A percentile compares a stretch with the other conserved stretches of the same genome.
Evolutionary conservation across 2,797 vertebrate species (phyloP).

Genomic region (Characodon lateralis): DNA sequence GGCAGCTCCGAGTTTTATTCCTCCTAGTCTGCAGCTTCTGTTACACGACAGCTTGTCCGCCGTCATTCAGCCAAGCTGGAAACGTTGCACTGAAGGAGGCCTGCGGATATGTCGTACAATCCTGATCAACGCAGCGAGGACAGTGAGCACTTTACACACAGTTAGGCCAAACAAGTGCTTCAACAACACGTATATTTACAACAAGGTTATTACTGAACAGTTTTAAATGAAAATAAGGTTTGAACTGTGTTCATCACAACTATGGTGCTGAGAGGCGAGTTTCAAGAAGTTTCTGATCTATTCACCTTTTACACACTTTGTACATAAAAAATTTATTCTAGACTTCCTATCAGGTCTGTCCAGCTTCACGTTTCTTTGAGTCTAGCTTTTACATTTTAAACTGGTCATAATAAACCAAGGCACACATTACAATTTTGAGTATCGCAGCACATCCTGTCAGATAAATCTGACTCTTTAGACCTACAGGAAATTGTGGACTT

Average conservation of each 20-base stretch:
- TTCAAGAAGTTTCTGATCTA: conserved; percentile 5
- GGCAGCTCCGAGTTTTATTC: conserved; percentile 49
- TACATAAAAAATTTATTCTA: not conserved
- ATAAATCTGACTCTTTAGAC: not conserved
- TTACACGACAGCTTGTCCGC: conserved; percentile 78
- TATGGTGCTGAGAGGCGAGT: conserved; percentile 69
- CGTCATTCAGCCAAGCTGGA: conserved; percentile 84
- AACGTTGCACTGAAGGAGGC: conserved; percentile 87
- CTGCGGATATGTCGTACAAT: conserved; percentile 74
- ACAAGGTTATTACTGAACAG: conserved; percentile 45
- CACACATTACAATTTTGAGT: not conserved
- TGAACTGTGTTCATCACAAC: conserved; percentile 58
- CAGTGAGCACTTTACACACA: conserved; percentile 87
- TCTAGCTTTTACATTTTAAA: not conserved
- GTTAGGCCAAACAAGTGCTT: conserved; percentile 85
- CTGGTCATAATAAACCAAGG: not conserved
- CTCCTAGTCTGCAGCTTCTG: conserved; percentile 61
- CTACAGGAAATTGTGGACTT: too few relatives aligned
- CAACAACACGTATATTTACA: conserved; percentile 50
- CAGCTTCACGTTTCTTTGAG: not conserved
- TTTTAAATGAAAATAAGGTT: conserved; percentile 64
- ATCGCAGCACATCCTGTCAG: not conserved
- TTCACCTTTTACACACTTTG: conserved; percentile 13
- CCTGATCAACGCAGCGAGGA: conserved; percentile 72
- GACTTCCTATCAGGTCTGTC: not conserved